Base-by-base conservation (phyloP, 1,140 invertebrate genomes). In the Rhagoletis pomonella region DNA sequence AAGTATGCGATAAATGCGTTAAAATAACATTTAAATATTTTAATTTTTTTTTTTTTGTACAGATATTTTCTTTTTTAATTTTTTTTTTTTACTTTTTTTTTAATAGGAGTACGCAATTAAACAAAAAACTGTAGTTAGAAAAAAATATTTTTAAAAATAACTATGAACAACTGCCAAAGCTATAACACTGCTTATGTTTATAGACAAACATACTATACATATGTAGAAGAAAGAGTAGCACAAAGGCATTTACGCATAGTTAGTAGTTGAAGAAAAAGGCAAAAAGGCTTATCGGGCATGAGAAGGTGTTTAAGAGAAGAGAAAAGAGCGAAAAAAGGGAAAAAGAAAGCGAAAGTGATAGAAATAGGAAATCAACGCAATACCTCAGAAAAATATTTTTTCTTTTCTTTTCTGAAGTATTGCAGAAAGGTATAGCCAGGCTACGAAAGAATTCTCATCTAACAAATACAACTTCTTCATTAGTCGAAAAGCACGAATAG, bases 381-480 rank as follows among this genome's bases (percentile, higher is more conserved):
- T 29, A 29, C 29, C 29, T 29, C 29, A 29, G 29, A 29, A 29
- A 29, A 29, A 29, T 29, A 29, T 29, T 29, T 29, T 29, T 29
- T 29, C 29, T 29, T 29, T 29, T 29, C 29, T 29, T 29, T 29
- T 29, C 50, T 85, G 55, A 85, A 50, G 50, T 50, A 14, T 4
- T 5, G 65, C 85, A 64, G 29, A 50, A 19, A 9, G 3, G n/a
- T 0, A n/a, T 42, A 86, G 19, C 10, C n/a, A 86, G 58, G 60
- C 86, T 69, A 67, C 86, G 64, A 86, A 69, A 55, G 67, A 65
- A 92, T 91, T 92, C 91, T 92, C 91, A 90, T 92, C 89, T 88
- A 90, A 90, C 44, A 50, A 29, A 81, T 90, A 93, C 93, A 93
- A 93, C 93, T 93, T 93, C 93, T 93, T 93, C 93, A 93, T 92